Base-by-base conservation (phyloP, 2,888 invertebrate genomes). In the Agelastica alni region DNA sequence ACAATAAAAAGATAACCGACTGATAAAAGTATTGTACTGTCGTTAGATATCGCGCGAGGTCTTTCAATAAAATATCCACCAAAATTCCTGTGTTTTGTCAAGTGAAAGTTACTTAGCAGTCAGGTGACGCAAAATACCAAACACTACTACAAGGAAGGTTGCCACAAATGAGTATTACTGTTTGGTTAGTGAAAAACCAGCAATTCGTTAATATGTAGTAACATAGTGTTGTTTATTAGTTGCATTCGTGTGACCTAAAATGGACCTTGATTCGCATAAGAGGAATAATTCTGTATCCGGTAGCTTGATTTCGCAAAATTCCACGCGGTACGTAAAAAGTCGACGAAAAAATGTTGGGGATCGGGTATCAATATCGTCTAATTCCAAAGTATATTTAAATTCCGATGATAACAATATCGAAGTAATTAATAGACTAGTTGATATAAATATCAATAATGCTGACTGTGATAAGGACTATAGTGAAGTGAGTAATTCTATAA, bases 301-400 rank as follows among this genome's bases (percentile, higher is more conserved):
- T 20, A 43, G 53, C 20, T 7, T 51, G n/a, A 41, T 16, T 13
- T 53, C 42, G 10, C 36, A 47, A 42, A 52, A 41, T n/a, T 57
- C 41, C 3, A 20, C 51, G 4, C 26, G 51, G 20, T 49, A 46
- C n/a, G 26, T 42, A 30, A 52, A 47, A 28, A 53, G 39, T 66
- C 79, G 81, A 49, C 78, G 83, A 64, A 77, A 81, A 70, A 80
- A 82, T 70, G 80, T 82, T 64, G 84, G 83, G 68, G 85, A 84
- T 72, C 80, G 80, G 76, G 84, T 85, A 56, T 81, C 76, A 63
- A 78, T 85, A 65, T 78, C 83, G 12, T 84, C 83, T 16, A 77
- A 83, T 34, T 80, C 83, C 49, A 79, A 73, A 64, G 79, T 84
- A 48, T 83, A 82, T 70, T 74, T 84, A 14, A 70, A 70, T 32